Evolutionary conservation across 2,888 invertebrate genomes (phyloP).

Genomic region (Stenurella melanura): DNA sequence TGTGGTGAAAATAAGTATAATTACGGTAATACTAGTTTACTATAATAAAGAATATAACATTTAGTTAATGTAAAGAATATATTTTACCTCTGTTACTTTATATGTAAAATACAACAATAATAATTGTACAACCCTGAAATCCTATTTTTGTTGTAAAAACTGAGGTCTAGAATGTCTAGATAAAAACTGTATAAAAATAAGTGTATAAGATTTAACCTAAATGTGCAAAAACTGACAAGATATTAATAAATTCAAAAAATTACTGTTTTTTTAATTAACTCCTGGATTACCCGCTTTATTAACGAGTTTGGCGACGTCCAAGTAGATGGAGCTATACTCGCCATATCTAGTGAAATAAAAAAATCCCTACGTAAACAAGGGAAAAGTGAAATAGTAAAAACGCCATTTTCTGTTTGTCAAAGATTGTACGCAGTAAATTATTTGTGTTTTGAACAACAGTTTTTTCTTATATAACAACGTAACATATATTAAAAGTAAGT

Average conservation of each 20-base stretch:
- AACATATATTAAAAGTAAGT: slow-evolving; percentile 48
- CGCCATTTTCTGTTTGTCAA: slow-evolving; percentile 64
- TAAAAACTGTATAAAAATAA: slow-evolving; percentile 34
- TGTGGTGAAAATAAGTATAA: slow-evolving; percentile 16
- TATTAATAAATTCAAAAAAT: slow-evolving; percentile 8
- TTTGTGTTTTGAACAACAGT: slow-evolving; percentile 53
- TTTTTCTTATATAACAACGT: slow-evolving; percentile 39
- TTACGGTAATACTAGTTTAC: not conserved
- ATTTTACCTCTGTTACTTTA: slow-evolving; percentile 33
- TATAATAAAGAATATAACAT: slow-evolving; percentile 11
- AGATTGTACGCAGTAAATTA: slow-evolving; percentile 64
- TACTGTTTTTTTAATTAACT: not conserved
- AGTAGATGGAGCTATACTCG: not conserved
- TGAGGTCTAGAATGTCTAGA: slow-evolving; percentile 17
- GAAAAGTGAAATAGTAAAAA: slow-evolving; percentile 44
- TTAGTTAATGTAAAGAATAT: slow-evolving; percentile 31
- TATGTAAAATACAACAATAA: slow-evolving; percentile 15
- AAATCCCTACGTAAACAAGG: slow-evolving; percentile 28
- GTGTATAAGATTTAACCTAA: slow-evolving; percentile 27
- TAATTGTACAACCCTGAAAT: slow-evolving; percentile 21
- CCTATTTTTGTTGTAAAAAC: slow-evolving; percentile 39
- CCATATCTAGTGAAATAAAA: slow-evolving; percentile 15
- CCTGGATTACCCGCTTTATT: not conserved
- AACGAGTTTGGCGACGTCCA: not conserved
- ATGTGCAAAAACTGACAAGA: slow-evolving; percentile 24